These are phyloP conservation scores for Sinonovacula constricta DNA, from an alignment of 1,140 invertebrate species.

Conservation along the genomic window DNA sequence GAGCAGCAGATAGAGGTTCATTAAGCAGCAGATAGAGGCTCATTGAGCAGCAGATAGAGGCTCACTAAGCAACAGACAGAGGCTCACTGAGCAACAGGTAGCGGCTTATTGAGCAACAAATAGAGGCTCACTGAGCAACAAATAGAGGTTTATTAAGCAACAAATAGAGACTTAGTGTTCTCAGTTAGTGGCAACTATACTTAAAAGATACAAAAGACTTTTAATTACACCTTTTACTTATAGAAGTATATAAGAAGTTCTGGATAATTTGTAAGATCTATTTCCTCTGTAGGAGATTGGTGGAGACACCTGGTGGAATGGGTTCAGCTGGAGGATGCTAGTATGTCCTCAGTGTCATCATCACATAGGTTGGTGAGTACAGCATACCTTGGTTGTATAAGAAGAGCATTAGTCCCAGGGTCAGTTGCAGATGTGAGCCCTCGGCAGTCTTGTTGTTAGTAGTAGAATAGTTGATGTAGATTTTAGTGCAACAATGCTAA, in stretches of 20 bases:
- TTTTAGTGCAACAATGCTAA: no score
- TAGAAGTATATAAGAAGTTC: no score
- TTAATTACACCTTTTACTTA: no score
- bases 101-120: neutral
- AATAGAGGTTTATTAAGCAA: neutral
- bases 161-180: neutral
- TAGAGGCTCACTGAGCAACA: neutral
- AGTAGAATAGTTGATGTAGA: no score
- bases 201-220: neutral
- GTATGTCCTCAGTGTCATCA: constrained; percentile 77
- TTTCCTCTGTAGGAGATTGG: constrained; percentile 56
- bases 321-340: constrained; percentile 79
- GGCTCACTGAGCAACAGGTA: neutral
- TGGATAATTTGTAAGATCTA: neutral
- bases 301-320: constrained; percentile 77
- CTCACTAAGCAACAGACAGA: neutral
- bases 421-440: neutral
- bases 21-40: neutral
- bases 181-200: neutral
- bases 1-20: neutral
- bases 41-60: neutral
- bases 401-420: neutral
- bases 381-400: neutral
- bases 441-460: neutral
- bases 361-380: constrained; percentile 79